Percentiles rank a stretch among this genome's conserved stretches.
phyloP scores from a whole-genome alignment of 2,113 vertebrate genomes.

The Heterocephalus glaber region DNA sequence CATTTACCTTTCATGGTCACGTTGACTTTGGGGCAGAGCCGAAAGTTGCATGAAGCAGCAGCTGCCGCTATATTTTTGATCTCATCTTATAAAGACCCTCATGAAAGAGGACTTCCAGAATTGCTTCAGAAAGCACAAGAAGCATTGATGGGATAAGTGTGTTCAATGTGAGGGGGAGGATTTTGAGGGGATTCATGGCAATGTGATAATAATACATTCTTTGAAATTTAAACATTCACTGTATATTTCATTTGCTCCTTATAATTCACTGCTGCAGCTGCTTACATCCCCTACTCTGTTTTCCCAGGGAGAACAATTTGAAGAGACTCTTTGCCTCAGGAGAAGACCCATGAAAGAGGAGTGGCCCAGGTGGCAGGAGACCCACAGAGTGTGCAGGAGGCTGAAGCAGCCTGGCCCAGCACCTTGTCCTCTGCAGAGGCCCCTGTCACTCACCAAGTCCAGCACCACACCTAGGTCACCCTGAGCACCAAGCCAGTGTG shows the following conservation, averaged over 20 bases:
- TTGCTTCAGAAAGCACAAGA: neutral
- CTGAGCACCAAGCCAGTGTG: neutral
- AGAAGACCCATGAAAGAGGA: neutral
- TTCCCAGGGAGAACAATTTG: neutral
- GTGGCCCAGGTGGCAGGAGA: neutral
- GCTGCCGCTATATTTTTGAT: neutral
- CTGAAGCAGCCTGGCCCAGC: neutral
- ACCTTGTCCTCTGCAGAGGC: neutral
- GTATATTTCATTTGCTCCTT: neutral
- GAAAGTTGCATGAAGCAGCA: neutral
- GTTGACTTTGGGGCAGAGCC: neutral
- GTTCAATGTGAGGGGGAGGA: rapidly evolving
- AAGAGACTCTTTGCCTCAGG: neutral
- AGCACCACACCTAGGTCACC: neutral
- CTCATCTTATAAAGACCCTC: neutral
- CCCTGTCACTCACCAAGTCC: no score
- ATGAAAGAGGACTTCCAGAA: neutral
- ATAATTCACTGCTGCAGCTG: neutral
- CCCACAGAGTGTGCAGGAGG: neutral
- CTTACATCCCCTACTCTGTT: rapidly evolving
- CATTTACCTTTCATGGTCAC: no score
- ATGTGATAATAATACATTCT: neutral
- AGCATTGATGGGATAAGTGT: neutral
- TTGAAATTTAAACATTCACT: neutral
- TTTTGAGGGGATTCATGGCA: neutral